Percentiles rank a stretch among this genome's conserved stretches.
phyloP scores from a whole-genome alignment of 2,113 vertebrate species.

The Panthera uncia region DNA sequence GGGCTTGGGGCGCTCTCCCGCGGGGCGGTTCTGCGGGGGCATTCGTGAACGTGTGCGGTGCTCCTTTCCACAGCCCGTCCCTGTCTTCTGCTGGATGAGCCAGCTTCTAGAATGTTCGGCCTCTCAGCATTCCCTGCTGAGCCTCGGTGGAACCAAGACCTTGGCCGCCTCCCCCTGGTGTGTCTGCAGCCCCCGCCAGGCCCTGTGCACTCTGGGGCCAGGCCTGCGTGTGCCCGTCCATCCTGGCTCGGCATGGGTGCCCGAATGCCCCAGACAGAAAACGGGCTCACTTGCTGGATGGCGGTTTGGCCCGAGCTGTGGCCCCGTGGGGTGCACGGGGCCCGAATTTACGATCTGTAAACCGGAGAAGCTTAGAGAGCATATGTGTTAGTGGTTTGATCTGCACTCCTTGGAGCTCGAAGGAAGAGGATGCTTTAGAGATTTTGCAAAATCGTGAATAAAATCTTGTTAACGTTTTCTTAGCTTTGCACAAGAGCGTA shows the following conservation, averaged over 20 bases:
- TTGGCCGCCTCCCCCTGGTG: accelerated
- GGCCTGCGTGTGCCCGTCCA: neutral
- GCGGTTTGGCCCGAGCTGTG: too few species aligned
- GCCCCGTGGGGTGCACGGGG: neutral
- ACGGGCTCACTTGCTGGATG: neutral
- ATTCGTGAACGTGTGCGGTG: accelerated
- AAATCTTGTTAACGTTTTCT: neutral
- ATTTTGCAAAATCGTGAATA: neutral
- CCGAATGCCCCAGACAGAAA: neutral
- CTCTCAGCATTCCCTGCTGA: too few species aligned
- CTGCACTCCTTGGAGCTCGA: neutral
- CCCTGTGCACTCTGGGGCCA: neutral
- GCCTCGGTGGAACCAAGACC: neutral
- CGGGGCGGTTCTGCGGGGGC: neutral
- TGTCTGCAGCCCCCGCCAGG: neutral
- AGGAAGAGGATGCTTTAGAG: neutral
- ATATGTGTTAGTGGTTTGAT: neutral
- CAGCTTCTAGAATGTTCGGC: neutral
- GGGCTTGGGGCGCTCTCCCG: accelerated
- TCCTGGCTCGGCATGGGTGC: neutral
- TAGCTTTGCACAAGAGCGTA: neutral
- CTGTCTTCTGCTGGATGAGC: neutral
- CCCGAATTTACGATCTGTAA: neutral
- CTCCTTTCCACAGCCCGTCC: neutral
- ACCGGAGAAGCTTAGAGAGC: neutral